phyloP scores from a whole-genome alignment of 1,140 invertebrate genomes.

The Proctacanthus coquilletti region DNA sequence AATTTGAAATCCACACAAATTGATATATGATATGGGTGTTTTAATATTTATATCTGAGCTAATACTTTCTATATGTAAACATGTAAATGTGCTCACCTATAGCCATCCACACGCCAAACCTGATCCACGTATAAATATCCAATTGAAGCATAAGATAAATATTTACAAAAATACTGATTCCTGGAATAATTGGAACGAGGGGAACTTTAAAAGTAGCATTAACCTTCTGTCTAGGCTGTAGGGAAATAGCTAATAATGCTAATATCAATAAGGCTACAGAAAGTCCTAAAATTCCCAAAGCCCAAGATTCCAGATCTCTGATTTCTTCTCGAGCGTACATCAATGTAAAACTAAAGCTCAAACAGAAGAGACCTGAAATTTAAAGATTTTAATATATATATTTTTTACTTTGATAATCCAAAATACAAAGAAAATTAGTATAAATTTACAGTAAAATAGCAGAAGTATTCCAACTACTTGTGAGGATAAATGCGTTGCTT shows the following conservation, averaged over 20 bases:
- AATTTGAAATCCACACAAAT: no score
- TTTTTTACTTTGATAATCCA: no score
- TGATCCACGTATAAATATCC: conserved; percentile 49
- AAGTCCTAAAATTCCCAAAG: conserved; percentile 13
- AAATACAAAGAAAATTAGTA: neutral
- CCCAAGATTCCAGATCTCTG: conserved; percentile 14
- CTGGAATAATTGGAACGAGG: conserved; percentile 52
- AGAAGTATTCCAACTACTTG: neutral
- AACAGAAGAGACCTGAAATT: conserved; percentile 15
- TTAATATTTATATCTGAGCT: no score
- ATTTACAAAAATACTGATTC: conserved; percentile 52
- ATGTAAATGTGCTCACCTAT: conserved; percentile 33
- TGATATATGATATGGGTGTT: no score
- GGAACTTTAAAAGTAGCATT: conserved; percentile 38
- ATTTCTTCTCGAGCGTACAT: conserved; percentile 18
- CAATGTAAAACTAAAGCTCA: conserved; percentile 19
- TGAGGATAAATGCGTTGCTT: neutral
- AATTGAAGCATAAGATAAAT: conserved; percentile 56
- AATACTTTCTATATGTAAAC: no score
- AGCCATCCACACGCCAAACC: conserved; percentile 53
- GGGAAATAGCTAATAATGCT: conserved; percentile 16
- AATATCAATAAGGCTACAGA: conserved; percentile 14
- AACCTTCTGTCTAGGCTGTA: conserved; percentile 17
- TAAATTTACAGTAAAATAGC: neutral
- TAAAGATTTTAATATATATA: no score